phyloP scores from a whole-genome alignment of 1,140 invertebrate species.

The Belonocnema kinseyi region DNA sequence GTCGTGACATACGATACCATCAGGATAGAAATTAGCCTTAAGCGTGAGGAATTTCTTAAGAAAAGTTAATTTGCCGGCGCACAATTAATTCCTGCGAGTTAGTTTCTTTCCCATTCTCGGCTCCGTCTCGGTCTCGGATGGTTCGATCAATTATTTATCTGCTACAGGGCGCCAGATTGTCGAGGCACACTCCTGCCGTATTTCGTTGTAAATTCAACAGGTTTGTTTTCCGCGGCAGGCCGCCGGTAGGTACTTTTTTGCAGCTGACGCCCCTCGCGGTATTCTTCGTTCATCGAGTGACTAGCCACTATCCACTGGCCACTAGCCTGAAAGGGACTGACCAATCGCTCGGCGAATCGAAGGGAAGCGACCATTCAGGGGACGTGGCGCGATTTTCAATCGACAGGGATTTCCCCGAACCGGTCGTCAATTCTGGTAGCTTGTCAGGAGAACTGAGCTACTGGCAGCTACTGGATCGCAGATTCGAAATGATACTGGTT shows the following conservation, averaged over 20 bases:
- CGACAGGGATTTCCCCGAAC: conserved; percentile 58
- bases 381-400: conserved; percentile 57
- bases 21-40: neutral
- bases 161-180: neutral
- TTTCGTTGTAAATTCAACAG: conserved; percentile 30
- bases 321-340: conserved; percentile 45
- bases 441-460: conserved; percentile 41
- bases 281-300: conserved; percentile 28
- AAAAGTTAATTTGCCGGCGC: conserved; percentile 7
- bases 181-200: conserved; percentile 23
- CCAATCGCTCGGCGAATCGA: conserved; percentile 18
- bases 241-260: neutral
- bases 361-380: conserved; percentile 52
- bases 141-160: conserved; percentile 22
- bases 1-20: neutral
- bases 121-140: too few species aligned
- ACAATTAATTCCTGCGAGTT: conserved; percentile 16
- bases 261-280: conserved; percentile 23
- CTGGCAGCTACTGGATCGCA: conserved; percentile 8
- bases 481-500: neutral
- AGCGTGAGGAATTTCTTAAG: conserved; percentile 23
- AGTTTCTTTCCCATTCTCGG: neutral
- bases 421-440: conserved; percentile 49
- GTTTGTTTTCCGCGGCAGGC: conserved; percentile 8
- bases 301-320: conserved; percentile 22